phyloP scores from a whole-genome alignment of 2,113 vertebrate genomes.

The Ictidomys tridecemlineatus region DNA sequence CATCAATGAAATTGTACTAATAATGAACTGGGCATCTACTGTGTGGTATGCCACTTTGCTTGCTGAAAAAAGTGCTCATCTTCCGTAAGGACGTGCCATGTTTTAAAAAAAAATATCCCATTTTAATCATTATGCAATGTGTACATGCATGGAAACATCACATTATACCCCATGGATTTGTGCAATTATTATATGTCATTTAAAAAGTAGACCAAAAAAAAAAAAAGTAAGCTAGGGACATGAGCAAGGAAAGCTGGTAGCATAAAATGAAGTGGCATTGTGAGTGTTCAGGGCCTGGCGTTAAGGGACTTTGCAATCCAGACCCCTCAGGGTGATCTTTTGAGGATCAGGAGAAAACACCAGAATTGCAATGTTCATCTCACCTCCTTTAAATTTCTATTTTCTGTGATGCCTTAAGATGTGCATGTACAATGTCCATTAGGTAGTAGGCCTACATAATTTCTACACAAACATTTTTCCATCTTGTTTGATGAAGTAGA shows the following conservation, averaged over 20 bases:
- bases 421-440: neutral
- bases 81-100: neutral
- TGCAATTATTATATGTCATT: neutral
- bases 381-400: neutral
- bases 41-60: neutral
- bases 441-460: neutral
- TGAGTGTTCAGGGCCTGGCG: accelerated
- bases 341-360: neutral
- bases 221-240: neutral
- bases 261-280: neutral
- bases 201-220: neutral
- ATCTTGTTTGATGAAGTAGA: neutral
- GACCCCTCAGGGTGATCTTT: neutral
- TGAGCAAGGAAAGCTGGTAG: neutral
- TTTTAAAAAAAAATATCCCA: neutral
- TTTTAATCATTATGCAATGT: neutral
- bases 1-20: neutral
- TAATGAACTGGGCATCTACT: neutral
- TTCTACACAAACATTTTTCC: neutral
- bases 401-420: neutral
- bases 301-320: accelerated
- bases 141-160: neutral
- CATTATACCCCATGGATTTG: neutral
- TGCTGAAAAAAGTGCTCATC: neutral
- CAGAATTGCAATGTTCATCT: neutral